These are phyloP conservation scores for Sclerodermus sp. DNA, from an alignment of 2,888 invertebrate species.

Conservation along the genomic window DNA sequence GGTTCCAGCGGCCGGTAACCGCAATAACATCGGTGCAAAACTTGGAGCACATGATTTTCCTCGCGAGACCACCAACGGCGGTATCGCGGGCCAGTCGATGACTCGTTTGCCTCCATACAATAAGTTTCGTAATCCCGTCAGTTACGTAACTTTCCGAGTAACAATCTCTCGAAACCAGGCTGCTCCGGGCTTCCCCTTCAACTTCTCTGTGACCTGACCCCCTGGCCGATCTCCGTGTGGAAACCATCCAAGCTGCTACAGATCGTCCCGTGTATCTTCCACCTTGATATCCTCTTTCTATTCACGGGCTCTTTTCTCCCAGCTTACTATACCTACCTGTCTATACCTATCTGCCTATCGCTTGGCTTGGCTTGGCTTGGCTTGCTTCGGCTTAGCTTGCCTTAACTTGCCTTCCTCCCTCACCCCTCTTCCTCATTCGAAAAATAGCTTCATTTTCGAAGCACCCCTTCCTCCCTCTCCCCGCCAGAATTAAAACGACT, in stretches of 20 bases:
- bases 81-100: conserved; percentile 14
- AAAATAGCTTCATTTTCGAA: no score
- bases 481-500: no score
- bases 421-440: no score
- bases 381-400: no score
- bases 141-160: conserved; percentile 35
- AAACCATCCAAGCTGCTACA: conserved; percentile 12
- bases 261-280: neutral
- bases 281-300: neutral
- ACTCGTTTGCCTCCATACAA: conserved; percentile 26
- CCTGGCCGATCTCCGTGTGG: conserved; percentile 2
- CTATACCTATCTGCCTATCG: no score
- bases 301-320: no score
- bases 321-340: no score
- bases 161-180: conserved; percentile 28
- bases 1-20: no score
- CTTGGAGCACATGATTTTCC: conserved; percentile 19
- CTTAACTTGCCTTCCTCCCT: no score
- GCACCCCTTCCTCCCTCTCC: no score
- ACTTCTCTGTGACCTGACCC: conserved; percentile 2
- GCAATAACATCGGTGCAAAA: conserved; percentile 3
- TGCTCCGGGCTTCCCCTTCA: conserved; percentile 13
- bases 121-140: conserved; percentile 36
- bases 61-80: neutral
- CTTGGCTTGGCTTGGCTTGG: no score